phyloP scores from a whole-genome alignment of 2,888 invertebrate species.

The Germaria angustata region DNA sequence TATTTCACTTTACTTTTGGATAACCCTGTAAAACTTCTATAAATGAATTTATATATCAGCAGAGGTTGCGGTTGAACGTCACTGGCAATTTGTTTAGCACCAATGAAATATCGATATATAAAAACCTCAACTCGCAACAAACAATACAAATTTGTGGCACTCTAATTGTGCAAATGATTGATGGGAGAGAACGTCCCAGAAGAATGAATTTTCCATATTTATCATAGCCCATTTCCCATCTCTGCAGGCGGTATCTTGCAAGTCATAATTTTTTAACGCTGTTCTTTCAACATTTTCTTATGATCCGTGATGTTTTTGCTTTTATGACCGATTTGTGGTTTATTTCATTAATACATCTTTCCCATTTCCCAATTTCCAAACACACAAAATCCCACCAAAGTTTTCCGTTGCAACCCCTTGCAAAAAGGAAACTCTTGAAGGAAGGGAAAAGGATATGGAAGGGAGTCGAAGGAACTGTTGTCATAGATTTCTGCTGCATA shows the following conservation, averaged over 20 bases:
- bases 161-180: too few relatives aligned
- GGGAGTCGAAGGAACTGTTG: background rate
- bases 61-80: too few relatives aligned
- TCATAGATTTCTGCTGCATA: background rate
- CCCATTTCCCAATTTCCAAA: constrained; percentile 17
- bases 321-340: constrained; percentile 65
- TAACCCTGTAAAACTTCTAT: too few relatives aligned
- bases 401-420: constrained; percentile 4
- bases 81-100: too few relatives aligned
- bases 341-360: constrained; percentile 57
- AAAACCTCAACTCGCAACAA: too few relatives aligned
- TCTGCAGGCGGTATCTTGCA: background rate
- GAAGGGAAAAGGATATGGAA: background rate
- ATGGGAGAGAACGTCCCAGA: too few relatives aligned
- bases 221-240: too few relatives aligned
- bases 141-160: too few relatives aligned
- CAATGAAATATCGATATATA: too few relatives aligned
- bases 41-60: too few relatives aligned
- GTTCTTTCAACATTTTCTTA: background rate
- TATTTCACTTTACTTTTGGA: too few relatives aligned
- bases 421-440: too few relatives aligned
- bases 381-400: background rate
- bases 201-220: background rate
- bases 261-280: background rate
- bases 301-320: constrained; percentile 49